These are phyloP conservation scores for Petrocephalus microphthalmus DNA, from an alignment of 2,113 vertebrate genomes.

Conservation along the genomic window DNA sequence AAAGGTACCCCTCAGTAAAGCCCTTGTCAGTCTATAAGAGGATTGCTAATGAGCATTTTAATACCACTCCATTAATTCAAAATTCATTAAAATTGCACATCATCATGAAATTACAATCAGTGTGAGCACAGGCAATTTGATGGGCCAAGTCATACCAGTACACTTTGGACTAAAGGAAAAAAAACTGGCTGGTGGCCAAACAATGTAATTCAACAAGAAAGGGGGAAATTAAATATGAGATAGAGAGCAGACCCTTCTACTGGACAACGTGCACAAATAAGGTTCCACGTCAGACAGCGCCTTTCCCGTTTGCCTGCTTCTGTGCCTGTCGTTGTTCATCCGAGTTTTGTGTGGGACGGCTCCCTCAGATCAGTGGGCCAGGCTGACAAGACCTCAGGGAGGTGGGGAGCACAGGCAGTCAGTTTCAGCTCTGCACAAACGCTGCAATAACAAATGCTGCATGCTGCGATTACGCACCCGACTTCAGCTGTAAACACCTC, in stretches of 20 bases:
- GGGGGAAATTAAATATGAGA: slow-evolving; percentile 18
- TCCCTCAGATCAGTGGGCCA: neutral
- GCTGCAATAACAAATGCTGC: neutral
- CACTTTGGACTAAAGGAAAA: neutral
- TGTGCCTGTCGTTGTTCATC: neutral
- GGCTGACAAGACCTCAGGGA: neutral
- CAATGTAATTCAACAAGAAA: neutral
- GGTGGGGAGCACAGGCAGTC: neutral
- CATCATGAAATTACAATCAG: neutral
- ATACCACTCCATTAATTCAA: neutral
- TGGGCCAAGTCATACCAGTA: neutral
- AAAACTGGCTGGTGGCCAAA: neutral
- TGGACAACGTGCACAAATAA: slow-evolving; percentile 53
- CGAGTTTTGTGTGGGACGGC: neutral
- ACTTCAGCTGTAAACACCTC: neutral
- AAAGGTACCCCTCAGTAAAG: neutral
- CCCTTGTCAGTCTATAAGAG: neutral
- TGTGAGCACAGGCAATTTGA: neutral
- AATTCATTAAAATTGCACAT: neutral
- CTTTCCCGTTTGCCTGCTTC: neutral
- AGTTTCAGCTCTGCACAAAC: neutral
- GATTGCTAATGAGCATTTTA: neutral
- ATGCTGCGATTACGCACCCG: neutral
- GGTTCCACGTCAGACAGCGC: slow-evolving; percentile 32
- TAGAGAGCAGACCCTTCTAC: slow-evolving; percentile 21